phyloP scores from a whole-genome alignment of 2,888 invertebrate species.

The Metacarcinus magister region DNA sequence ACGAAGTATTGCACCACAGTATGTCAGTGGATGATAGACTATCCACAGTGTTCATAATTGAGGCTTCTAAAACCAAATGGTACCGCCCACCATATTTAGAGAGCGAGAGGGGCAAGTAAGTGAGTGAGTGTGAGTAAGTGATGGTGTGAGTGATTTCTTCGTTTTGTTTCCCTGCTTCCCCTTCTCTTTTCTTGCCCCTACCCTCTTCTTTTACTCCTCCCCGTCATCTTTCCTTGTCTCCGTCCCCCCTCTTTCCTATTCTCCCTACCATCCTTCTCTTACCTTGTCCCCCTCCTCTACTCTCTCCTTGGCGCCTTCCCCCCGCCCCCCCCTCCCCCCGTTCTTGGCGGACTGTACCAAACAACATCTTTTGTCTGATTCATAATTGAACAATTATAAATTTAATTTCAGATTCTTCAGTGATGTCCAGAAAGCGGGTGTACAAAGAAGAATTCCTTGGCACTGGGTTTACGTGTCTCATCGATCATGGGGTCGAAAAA shows the following conservation, averaged over 20 bases:
- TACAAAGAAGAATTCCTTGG: conserved; percentile 52
- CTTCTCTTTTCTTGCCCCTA: background rate
- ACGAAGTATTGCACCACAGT: conserved; percentile 26
- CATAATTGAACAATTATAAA: background rate
- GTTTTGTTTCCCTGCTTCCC: background rate
- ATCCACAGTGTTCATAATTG: background rate
- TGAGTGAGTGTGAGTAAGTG: no score
- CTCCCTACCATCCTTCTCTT: background rate
- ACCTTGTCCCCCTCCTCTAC: background rate
- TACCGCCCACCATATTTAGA: no score
- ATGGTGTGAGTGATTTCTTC: background rate
- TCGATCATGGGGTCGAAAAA: conserved; percentile 62
- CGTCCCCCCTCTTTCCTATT: background rate
- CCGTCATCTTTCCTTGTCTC: background rate
- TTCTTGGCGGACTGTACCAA: background rate
- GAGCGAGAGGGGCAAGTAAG: no score
- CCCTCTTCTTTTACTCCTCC: background rate
- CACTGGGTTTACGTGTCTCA: conserved; percentile 58
- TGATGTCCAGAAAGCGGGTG: conserved; percentile 2
- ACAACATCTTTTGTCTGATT: background rate
- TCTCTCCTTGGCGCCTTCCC: background rate
- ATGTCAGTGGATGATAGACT: background rate
- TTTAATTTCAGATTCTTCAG: background rate
- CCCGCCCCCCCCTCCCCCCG: background rate
- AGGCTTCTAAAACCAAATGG: no score